Conservation (phyloP, 1,140 invertebrate genomes). For the Drosophila pectinifera region DNA sequence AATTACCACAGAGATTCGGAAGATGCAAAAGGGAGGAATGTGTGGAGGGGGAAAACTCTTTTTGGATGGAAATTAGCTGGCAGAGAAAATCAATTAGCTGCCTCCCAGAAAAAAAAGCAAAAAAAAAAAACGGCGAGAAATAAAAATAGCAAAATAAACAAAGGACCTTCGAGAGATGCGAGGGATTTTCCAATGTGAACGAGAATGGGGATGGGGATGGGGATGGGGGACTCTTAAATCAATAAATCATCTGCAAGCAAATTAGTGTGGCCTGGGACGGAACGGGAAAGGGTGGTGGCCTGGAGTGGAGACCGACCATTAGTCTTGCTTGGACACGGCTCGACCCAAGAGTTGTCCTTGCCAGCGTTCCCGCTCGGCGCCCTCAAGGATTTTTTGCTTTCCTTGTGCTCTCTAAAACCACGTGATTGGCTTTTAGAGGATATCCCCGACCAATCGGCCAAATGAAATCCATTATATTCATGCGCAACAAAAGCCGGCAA, state of each 20-base stretch:
- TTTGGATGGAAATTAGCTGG: constrained; percentile 66
- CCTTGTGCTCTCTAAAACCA: constrained; percentile 47
- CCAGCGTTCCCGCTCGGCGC: constrained; percentile 1
- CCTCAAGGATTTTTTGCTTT: constrained; percentile 19
- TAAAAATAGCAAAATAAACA: constrained; percentile 49
- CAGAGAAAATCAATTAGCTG: constrained; percentile 77
- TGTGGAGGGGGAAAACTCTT: constrained; percentile 53
- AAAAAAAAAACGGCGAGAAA: constrained; percentile 41
- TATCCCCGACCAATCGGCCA: constrained; percentile 17
- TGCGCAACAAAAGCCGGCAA: constrained; percentile 63
- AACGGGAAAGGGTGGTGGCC: constrained; percentile 1
- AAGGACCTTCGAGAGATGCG: constrained; percentile 17
- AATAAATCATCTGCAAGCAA: constrained; percentile 84
- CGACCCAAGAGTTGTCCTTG: constrained; percentile 31
- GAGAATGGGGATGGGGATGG: neutral
- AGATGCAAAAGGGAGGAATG: constrained; percentile 4
- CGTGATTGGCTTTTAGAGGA: constrained; percentile 70
- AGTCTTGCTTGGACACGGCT: constrained; percentile 78
- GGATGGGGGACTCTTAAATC: constrained; percentile 63
- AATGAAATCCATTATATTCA: constrained; percentile 76
- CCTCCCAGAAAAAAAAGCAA: constrained; percentile 3
- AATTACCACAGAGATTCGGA: constrained; percentile 66
- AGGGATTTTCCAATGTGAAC: constrained; percentile 22
- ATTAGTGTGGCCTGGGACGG: constrained; percentile 60
- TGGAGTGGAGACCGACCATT: constrained; percentile 53